Base-by-base conservation (phyloP, 1,140 invertebrate species). In the Mycetomoellerius zeteki region DNA sequence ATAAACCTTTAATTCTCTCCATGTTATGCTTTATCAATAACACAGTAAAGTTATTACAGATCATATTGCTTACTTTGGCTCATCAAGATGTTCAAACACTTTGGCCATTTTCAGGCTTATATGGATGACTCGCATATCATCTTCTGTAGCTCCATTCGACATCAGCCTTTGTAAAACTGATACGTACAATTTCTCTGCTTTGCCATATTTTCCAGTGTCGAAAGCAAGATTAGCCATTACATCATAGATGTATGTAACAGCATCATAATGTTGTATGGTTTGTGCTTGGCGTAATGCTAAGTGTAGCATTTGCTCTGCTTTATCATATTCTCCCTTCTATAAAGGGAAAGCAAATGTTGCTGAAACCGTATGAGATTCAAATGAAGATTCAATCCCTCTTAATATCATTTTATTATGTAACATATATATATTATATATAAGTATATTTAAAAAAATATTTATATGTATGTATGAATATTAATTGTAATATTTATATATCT, bases 171-270 rank as follows among this genome's bases (percentile, higher is more conserved):
- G 97, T 95, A 99, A 97, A 2, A 99, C 98, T 69, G 96, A 96
- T 16, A 97, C 96, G 95, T 98, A 99, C 30, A 99, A 94, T 77
- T 96, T 96, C 93, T 99, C 97, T 8, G 98, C 98, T 95, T 98
- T 99, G 87, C 96, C 95, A 91, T 97, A 97, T 85, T 99, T 96
- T 64, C 97, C 96, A 69, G 96, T 95, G 90, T 98, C 96, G 92
- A 98, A 97, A 19, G 98, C 98, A 65, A 99, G 95, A 95, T 99
- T 99, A 7, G 98, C 98, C 96, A 99, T 97, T 7, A 98, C 92
- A 96, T 99, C 98, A 93, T 98, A 99, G 81, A 99, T 97, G 91
- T 99, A 99, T 10, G 98, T 97, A 69, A 98, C 95, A 37, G 97
- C 98, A 89, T 98, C 95, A 87, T 96, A 93, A 94, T 98, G 96